These are phyloP conservation scores for Danaus plexippus DNA, from an alignment of 1,140 invertebrate genomes.

Conservation along the genomic window DNA sequence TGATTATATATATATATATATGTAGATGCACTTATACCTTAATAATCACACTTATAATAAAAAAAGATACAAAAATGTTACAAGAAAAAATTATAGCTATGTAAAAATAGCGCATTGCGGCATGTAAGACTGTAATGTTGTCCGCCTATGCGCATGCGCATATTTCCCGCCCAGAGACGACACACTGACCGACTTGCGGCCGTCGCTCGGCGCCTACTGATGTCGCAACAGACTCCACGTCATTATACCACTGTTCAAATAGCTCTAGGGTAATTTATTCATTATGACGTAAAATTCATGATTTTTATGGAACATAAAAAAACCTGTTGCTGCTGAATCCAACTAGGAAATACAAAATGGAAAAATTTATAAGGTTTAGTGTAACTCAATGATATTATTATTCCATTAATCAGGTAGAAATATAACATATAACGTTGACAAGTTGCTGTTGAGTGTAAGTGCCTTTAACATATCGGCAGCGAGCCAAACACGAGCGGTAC, in stretches of 20 bases:
- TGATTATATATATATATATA: no score
- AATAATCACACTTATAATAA: no score
- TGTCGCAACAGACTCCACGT: constrained; percentile 4
- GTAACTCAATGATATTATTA: neutral
- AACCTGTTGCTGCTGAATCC: no score
- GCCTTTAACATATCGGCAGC: constrained; percentile 23
- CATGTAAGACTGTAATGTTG: neutral
- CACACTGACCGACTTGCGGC: constrained; percentile 39
- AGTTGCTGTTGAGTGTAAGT: no score
- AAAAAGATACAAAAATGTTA: no score
- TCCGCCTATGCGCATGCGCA: constrained; percentile 10
- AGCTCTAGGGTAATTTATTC: no score
- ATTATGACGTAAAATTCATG: no score
- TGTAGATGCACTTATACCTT: no score
- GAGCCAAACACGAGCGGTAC: constrained; percentile 13
- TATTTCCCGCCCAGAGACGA: constrained; percentile 9
- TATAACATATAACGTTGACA: neutral
- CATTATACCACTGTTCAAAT: no score
- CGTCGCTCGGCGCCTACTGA: constrained; percentile 29
- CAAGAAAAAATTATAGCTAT: no score
- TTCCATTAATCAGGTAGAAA: neutral
- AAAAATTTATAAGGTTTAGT: neutral
- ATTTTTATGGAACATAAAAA: no score
- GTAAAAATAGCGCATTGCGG: no score
- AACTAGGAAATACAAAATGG: neutral